A percentile compares a stretch with the other conserved stretches of the same genome.
phyloP scores from a whole-genome alignment of 1,140 invertebrate species.

The Tribolium castaneum region DNA sequence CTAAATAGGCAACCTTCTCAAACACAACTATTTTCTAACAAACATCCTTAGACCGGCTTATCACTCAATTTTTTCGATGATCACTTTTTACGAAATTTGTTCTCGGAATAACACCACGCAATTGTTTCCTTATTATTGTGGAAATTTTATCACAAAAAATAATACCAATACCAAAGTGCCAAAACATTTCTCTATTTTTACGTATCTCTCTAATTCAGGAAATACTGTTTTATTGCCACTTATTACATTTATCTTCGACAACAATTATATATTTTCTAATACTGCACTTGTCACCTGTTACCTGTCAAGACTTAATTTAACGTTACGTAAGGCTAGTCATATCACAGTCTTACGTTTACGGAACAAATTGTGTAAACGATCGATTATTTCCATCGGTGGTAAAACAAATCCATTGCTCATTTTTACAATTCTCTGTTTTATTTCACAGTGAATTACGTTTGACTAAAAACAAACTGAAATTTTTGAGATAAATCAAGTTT shows the following conservation, averaged over 20 bases:
- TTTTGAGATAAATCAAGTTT: too few relatives aligned
- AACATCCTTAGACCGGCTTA: constrained; percentile 1
- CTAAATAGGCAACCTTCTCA: constrained; percentile 16
- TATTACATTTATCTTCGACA: neutral
- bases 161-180: too few relatives aligned
- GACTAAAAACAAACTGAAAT: too few relatives aligned
- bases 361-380: neutral
- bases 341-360: neutral
- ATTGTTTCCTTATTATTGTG: neutral
- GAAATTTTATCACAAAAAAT: neutral
- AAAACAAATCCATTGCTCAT: too few relatives aligned
- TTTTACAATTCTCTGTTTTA: too few relatives aligned
- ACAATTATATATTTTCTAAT: neutral
- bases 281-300: neutral
- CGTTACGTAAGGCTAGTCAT: neutral
- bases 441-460: too few relatives aligned
- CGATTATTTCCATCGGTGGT: neutral
- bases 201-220: neutral
- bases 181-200: neutral
- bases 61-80: neutral
- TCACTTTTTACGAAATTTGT: neutral
- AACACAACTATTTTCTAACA: constrained; percentile 1
- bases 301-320: neutral
- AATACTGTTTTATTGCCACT: neutral
- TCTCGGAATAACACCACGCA: neutral